phyloP scores from a whole-genome alignment of 1,140 invertebrate species.

The Eubasilissa regina region DNA sequence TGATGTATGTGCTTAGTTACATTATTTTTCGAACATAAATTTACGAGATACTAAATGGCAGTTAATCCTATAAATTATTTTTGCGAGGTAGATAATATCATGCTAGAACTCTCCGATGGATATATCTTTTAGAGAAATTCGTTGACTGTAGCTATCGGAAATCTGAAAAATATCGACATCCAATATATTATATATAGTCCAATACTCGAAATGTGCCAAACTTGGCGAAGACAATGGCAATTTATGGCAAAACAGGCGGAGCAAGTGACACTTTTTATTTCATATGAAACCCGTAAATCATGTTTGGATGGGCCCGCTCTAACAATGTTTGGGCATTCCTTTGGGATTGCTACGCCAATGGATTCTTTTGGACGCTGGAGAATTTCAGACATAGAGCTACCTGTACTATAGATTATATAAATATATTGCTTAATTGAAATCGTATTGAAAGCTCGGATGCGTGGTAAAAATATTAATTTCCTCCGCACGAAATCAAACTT shows the following conservation, averaged over 20 bases:
- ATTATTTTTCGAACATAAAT: too few relatives aligned
- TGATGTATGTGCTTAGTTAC: too few relatives aligned
- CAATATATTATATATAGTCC: conserved; percentile 21
- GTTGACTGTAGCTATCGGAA: conserved; percentile 11
- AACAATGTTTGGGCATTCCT: conserved; percentile 49
- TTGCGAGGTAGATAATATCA: too few relatives aligned
- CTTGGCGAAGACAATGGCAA: conserved; percentile 55
- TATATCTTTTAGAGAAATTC: background rate
- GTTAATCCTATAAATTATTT: too few relatives aligned
- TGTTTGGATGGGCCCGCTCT: conserved; percentile 48
- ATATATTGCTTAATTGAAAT: conserved; percentile 12
- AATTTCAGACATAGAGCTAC: background rate
- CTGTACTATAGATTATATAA: background rate
- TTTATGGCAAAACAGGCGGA: conserved; percentile 54
- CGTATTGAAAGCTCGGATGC: background rate
- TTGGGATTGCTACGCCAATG: background rate
- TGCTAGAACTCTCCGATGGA: too few relatives aligned
- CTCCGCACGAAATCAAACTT: too few relatives aligned
- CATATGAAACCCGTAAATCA: conserved; percentile 57
- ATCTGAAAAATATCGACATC: conserved; percentile 28
- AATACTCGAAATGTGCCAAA: conserved; percentile 46
- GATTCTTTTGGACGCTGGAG: conserved; percentile 11
- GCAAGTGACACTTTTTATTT: conserved; percentile 57
- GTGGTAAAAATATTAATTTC: background rate
- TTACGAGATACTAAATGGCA: too few relatives aligned